A percentile compares a stretch with the other conserved stretches of the same genome.
Evolutionary conservation across 2,888 invertebrate species (phyloP).

Genomic region (Balanococcus diminutus): DNA sequence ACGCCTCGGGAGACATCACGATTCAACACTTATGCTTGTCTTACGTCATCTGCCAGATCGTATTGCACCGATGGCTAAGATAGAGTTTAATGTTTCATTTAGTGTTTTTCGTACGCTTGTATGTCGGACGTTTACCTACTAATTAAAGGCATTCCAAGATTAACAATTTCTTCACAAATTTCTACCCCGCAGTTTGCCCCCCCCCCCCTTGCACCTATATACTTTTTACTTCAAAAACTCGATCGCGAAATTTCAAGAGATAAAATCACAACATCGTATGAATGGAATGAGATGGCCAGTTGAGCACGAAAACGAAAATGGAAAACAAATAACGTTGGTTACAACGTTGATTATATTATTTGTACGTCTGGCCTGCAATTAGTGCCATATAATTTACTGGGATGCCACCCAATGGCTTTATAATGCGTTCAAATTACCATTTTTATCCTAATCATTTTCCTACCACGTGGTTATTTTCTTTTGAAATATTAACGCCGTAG

Average conservation of each 20-base stretch:
- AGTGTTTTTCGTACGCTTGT: background rate
- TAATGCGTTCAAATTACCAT: conserved; percentile 19
- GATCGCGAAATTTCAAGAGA: background rate
- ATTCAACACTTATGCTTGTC: background rate
- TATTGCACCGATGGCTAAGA: conserved; percentile 1
- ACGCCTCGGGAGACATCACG: background rate
- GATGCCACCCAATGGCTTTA: conserved; percentile 32
- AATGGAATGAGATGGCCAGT: background rate
- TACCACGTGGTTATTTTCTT: conserved; percentile 27
- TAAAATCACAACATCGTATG: background rate
- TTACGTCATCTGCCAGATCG: background rate
- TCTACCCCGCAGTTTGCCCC: background rate
- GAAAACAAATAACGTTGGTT: background rate
- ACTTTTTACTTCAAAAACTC: background rate
- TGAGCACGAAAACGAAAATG: background rate
- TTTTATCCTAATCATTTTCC: conserved; percentile 6
- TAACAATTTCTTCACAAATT: background rate
- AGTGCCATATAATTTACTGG: background rate
- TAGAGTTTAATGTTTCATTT: background rate
- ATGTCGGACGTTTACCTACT: background rate
- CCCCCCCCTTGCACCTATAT: background rate
- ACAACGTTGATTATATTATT: background rate
- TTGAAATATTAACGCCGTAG: conserved; percentile 22
- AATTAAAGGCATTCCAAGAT: background rate
- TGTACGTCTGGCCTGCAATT: background rate